These are phyloP conservation scores for Remorina albescens DNA, from an alignment of 2,797 vertebrate species.

Conservation along the genomic window DNA sequence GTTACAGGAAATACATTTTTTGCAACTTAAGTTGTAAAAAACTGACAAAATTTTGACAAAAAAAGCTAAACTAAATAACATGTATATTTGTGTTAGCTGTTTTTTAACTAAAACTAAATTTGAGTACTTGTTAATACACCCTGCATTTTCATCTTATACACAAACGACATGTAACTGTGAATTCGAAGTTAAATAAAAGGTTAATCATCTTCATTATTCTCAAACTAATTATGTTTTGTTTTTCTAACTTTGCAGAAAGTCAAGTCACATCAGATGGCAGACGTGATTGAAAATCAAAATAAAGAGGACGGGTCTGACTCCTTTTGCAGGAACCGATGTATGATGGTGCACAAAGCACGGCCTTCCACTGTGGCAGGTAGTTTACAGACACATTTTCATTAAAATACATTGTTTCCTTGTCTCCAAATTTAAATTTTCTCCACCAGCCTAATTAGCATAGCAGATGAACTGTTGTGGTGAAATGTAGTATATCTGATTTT, in stretches of 20 bases:
- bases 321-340: conserved; percentile 92
- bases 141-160: too few relatives aligned
- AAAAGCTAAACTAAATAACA: too few relatives aligned
- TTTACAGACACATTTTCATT: not conserved
- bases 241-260: conserved; percentile 80
- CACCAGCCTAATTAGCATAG: not conserved
- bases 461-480: not conserved
- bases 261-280: conserved; percentile 84
- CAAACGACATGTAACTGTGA: too few relatives aligned
- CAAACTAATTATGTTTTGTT: not conserved
- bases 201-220: not conserved
- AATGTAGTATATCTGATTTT: too few relatives aligned
- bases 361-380: conserved; percentile 85
- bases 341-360: conserved; percentile 90
- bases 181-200: not conserved
- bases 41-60: too few relatives aligned
- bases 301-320: conserved; percentile 85
- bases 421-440: too few relatives aligned
- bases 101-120: too few relatives aligned
- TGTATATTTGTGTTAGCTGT: too few relatives aligned
- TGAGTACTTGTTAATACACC: too few relatives aligned
- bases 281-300: conserved; percentile 90
- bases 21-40: too few relatives aligned
- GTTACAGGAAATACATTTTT: too few relatives aligned
- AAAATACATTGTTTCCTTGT: not conserved